Evolutionary conservation across 2,113 vertebrate species (phyloP), one percentile per base, ranked within the genome.

Genomic region (Gopherus evgoodei): DNA sequence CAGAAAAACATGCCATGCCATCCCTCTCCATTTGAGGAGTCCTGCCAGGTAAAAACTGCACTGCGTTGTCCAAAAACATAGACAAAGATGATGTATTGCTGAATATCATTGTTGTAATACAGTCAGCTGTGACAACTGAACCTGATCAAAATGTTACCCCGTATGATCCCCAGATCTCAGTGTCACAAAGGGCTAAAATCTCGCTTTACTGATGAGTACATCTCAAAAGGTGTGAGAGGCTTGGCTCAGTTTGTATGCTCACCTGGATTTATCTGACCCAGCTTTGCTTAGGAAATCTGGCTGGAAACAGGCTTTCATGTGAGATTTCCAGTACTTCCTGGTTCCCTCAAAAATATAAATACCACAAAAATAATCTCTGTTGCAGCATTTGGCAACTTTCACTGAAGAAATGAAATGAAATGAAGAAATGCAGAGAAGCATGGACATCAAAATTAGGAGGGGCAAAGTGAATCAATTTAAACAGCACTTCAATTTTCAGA

Each of bases 401-500:
- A 57, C 92, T 38, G 38, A 38, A 38, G 38, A 38, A 38, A 38
- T 38, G 38, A 97, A 97, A 91, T 59, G 85, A 97, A 97, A 91
- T 59, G 85, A 96, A 87, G 91, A 86, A 49, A 91, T 47, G 24
- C 42, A 78, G 75, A 47, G 75, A 1, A 5, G 52, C 54, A 65
- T 49, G 53, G 86, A 91, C 95, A 96, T 86, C 76, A 85, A 93
- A 82, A 92, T 49, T 91, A 85, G 89, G 59, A 93, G 79, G 38
- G 79, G 76, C 47, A 90, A 93, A 87, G 82, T 85, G 83, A 95
- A 95, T 81, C 83, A 85, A 91, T 47, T 75, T 95, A 92, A 96
- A 96, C 93, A 96, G 42, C 65, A 78, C 31, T 90, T 91, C 72
- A 91, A 96, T 25, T 81, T 89, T 80, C 95, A 89, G 53, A 84